A percentile compares a stretch with the other conserved stretches of the same genome.
phyloP scores from a whole-genome alignment of 2,113 vertebrate species.

The Bos javanicus region DNA sequence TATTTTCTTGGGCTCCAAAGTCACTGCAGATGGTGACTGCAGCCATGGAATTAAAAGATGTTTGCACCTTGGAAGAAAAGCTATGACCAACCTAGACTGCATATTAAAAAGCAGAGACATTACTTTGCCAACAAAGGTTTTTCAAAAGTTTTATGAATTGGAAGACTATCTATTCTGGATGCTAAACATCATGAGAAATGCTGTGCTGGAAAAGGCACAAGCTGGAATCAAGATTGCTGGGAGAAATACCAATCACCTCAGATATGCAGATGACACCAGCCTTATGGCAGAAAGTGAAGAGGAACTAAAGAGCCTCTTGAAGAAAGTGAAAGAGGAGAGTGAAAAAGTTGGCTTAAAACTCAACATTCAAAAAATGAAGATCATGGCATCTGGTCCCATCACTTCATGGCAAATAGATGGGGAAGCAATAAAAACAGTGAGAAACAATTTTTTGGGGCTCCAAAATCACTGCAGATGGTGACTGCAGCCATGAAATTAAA shows the following conservation, averaged over 20 bases:
- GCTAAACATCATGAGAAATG: no score
- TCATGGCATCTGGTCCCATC: background rate
- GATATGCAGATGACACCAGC: background rate
- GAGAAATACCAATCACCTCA: background rate
- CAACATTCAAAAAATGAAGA: background rate
- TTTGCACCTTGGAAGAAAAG: background rate
- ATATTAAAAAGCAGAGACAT: background rate
- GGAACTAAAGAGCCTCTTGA: background rate
- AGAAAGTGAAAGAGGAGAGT: background rate
- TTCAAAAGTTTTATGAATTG: no score
- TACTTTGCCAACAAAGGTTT: background rate
- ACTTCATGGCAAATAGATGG: background rate
- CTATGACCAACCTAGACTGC: background rate
- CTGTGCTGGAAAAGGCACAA: accelerated
- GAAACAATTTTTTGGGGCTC: background rate
- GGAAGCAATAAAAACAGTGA: background rate
- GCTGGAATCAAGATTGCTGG: background rate
- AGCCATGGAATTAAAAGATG: background rate
- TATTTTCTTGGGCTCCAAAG: background rate
- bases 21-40: background rate
- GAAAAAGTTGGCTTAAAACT: background rate
- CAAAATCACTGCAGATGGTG: no score
- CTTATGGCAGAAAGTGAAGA: background rate
- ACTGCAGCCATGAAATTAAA: no score
- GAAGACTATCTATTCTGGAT: no score